Evolutionary conservation across 2,797 vertebrate genomes (phyloP), one percentile per base, ranked within the genome.

Genomic region (Acanthurus tractus): DNA sequence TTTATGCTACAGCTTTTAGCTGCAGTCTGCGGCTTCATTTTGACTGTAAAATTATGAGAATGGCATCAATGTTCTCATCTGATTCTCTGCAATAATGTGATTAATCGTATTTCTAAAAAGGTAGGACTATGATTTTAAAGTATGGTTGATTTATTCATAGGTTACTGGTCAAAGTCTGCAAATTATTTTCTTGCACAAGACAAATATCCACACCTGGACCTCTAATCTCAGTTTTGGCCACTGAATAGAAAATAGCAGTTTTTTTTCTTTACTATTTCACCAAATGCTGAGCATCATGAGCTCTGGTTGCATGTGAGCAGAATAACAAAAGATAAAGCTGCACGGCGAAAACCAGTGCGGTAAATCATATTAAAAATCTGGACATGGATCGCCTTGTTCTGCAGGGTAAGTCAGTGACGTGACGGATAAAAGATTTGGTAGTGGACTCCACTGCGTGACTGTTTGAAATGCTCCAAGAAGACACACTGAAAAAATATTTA

Each of bases 401-500:
- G 1, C 34, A 56, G 11, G 8, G 13, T 18, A 22, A 6, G 18
- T 50, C 62, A 59, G 20, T 49, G 15, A 62, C 38, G 14, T 56
- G 38, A 18, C 2, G 44, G 52, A 53, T 18, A 29, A 45, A 55
- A 63, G 29, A 18, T 62, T 34, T 18, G n/a, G 63, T 11, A 50
- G 42, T 44, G 38, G 63, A 66, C 57, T 53, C 65, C 46, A 62
- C 25, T 66, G 20, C 34, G 40, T 45, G 66, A 49, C 34, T 29
- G 29, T 85, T 63, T 45, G 34, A 38, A 56, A 55, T 52, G 56
- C 57, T 56, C 14, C 3, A 13, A 46, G 53, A 77, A 74, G 59
- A 34, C 29, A 79, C 79, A 74, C 50, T 52, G 46, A 83, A 65
- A 80, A 77, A 56, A 85, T 76, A 85, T 29, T 79, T 61, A 34